Evolutionary conservation across 92 coral and sea anemone species (phyloP).

Genomic region (Blastomussa wellsi): DNA sequence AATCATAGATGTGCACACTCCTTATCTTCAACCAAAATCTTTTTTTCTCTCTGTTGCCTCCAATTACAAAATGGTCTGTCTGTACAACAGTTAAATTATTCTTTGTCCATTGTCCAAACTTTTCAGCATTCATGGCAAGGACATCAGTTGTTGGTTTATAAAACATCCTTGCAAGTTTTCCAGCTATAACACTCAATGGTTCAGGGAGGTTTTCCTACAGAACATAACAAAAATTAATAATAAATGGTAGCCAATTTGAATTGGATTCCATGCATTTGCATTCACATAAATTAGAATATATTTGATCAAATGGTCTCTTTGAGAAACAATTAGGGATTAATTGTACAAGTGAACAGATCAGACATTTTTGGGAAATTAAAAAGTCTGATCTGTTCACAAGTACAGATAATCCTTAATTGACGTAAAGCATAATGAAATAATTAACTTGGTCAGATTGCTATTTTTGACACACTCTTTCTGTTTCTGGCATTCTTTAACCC

Average conservation of each 20-base stretch:
- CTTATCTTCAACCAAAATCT: slow-evolving; percentile 35
- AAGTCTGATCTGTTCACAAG: too few species aligned
- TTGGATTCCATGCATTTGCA: not conserved
- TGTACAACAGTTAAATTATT: not conserved
- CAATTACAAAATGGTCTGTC: slow-evolving; percentile 3
- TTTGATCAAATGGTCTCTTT: too few species aligned
- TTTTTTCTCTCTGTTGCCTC: slow-evolving; percentile 6
- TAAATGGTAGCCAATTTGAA: not conserved
- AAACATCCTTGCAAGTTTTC: not conserved
- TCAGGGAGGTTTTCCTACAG: not conserved
- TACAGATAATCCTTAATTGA: too few species aligned
- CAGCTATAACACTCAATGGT: not conserved
- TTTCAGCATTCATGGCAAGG: not conserved
- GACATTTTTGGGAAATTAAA: too few species aligned
- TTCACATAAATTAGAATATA: not conserved
- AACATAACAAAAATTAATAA: not conserved
- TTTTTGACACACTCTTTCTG: too few species aligned
- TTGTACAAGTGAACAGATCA: too few species aligned
- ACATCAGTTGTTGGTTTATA: not conserved
- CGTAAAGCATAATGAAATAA: too few species aligned
- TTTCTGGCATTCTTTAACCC: too few species aligned
- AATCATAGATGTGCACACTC: slow-evolving; percentile 5
- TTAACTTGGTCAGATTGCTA: too few species aligned
- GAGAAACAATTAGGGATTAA: too few species aligned
- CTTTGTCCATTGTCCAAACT: slow-evolving; percentile 15